A percentile compares a stretch with the other conserved stretches of the same genome.
These are phyloP conservation scores for Stratiomys singularior DNA, from an alignment of 2,888 invertebrate species.

Conservation along the genomic window DNA sequence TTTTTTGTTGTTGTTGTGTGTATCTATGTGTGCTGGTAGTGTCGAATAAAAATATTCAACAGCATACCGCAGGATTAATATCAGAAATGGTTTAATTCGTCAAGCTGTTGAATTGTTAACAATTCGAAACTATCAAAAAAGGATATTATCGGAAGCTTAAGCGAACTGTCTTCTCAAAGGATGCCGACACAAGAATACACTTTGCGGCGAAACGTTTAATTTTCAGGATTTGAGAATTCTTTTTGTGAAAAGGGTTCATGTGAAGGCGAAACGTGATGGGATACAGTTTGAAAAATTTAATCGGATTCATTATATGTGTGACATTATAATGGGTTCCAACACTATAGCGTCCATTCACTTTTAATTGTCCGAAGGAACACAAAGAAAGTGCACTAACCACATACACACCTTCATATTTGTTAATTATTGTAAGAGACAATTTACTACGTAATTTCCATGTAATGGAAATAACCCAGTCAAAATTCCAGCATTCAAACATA, in stretches of 20 bases:
- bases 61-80: conserved; percentile 37
- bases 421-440: too few species aligned
- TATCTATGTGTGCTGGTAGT: too few species aligned
- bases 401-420: too few species aligned
- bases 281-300: neutral
- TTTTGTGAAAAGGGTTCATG: neutral
- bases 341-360: too few species aligned
- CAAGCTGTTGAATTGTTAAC: neutral
- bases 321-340: too few species aligned
- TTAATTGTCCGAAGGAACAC: too few species aligned
- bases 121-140: neutral
- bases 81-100: conserved; percentile 19
- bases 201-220: neutral
- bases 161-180: neutral
- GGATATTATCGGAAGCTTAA: neutral
- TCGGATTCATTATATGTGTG: too few species aligned
- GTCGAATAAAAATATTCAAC: neutral
- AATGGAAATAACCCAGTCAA: conserved; percentile 11
- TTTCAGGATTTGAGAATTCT: neutral
- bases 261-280: neutral
- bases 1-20: conserved; percentile 16
- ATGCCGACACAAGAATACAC: neutral
- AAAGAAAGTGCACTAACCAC: too few species aligned
- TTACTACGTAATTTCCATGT: neutral
- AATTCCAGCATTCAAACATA: neutral